These are phyloP conservation scores for Aspidiotus rigidus DNA, from an alignment of 2,888 invertebrate species.

Conservation along the genomic window DNA sequence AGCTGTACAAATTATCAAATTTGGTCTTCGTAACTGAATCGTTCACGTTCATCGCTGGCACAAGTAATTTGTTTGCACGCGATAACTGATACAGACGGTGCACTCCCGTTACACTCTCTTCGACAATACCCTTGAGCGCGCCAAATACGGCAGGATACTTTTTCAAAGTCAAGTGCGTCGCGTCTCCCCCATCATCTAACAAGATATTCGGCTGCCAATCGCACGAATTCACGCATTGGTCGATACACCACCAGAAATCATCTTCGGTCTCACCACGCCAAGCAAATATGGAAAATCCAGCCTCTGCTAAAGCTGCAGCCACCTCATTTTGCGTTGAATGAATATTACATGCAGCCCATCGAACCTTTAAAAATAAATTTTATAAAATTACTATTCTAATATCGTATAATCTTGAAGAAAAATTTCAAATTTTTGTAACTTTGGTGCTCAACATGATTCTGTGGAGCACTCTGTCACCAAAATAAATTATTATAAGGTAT, in stretches of 20 bases:
- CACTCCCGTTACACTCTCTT: conserved; percentile 96
- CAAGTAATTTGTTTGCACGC: conserved; percentile 84
- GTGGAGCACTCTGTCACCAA: no score
- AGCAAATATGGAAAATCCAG: conserved; percentile 73
- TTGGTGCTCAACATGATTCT: no score
- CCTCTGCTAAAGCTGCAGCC: conserved; percentile 65
- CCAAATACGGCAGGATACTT: conserved; percentile 90
- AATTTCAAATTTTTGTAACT: no score
- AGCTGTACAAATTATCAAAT: conserved; percentile 93
- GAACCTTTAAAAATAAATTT: conserved; percentile 40
- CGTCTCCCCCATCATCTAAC: conserved; percentile 93
- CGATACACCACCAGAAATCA: conserved; percentile 99
- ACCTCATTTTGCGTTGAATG: conserved; percentile 98
- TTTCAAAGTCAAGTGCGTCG: conserved; percentile 90
- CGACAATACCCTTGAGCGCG: conserved; percentile 87
- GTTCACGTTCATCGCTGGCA: conserved; percentile 97
- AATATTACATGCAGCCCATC: conserved; percentile 97
- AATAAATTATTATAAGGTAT: no score
- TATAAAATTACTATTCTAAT: background rate
- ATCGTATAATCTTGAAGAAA: no score
- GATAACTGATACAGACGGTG: conserved; percentile 91
- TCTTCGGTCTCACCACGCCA: conserved; percentile 97
- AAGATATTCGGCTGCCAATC: conserved; percentile 98
- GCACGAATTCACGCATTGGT: conserved; percentile 82
- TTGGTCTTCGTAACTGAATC: conserved; percentile 97